A percentile compares a stretch with the other conserved stretches of the same genome.
phyloP scores from a whole-genome alignment of 2,797 vertebrate genomes.

The Chanos chanos region DNA sequence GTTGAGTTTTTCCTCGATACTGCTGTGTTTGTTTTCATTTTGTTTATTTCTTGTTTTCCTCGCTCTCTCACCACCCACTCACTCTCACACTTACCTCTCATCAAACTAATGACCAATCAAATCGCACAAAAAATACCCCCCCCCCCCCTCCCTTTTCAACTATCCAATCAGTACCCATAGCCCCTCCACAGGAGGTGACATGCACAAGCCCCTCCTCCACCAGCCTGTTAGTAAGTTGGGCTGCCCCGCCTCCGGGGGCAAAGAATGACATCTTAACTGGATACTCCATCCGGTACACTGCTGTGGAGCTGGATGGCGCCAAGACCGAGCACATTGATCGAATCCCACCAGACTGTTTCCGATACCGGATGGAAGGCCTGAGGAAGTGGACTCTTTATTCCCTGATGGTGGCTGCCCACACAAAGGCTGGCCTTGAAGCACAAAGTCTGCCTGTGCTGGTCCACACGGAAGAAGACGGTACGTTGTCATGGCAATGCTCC shows the following conservation, averaged over 20 bases:
- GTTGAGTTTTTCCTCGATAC: conserved; percentile 43
- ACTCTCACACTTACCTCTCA: conserved; percentile 65
- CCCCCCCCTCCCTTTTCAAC: conserved; percentile 20
- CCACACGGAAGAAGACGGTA: conserved; percentile 99
- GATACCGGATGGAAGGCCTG: conserved; percentile 89
- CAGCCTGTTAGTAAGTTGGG: conserved; percentile 98
- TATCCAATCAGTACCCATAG: conserved; percentile 86
- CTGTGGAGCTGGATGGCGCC: conserved; percentile 69
- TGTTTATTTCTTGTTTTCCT: conserved; percentile 79
- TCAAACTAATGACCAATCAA: conserved; percentile 31
- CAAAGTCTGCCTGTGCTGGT: conserved; percentile 90
- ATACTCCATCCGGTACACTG: conserved; percentile 88
- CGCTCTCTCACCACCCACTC: conserved; percentile 73
- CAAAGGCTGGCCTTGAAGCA: conserved; percentile 89
- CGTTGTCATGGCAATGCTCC: conserved; percentile 70
- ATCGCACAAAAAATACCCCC: conserved; percentile 39
- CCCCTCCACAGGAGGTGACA: conserved; percentile 93
- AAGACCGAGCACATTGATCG: conserved; percentile 79
- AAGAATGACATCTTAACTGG: conserved; percentile 89
- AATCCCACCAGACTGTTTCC: conserved; percentile 79
- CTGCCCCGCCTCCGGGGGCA: conserved; percentile 86
- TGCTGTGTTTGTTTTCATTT: conserved; percentile 76
- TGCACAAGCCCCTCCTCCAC: conserved; percentile 94
- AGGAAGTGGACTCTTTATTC: conserved; percentile 97
- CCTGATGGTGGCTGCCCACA: conserved; percentile 87